A percentile compares a stretch with the other conserved stretches of the same genome.
phyloP scores from a whole-genome alignment of 2,113 vertebrate species.

The Cyprinus carpio region DNA sequence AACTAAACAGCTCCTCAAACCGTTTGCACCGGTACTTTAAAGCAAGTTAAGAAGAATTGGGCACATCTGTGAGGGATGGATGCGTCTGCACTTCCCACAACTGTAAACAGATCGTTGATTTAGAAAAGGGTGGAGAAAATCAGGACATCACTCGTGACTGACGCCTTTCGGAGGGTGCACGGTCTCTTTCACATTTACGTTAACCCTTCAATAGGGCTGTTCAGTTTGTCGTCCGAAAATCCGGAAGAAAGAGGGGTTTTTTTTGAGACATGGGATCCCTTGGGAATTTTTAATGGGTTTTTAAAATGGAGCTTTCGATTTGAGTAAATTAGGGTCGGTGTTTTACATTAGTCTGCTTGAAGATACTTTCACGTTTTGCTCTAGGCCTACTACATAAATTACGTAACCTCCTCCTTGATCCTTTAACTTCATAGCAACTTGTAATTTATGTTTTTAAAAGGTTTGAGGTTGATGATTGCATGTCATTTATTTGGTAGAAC shows the following conservation, averaged over 20 bases:
- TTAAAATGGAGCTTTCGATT: not conserved
- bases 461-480: not conserved
- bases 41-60: not conserved
- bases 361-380: not conserved
- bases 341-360: not conserved
- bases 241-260: not conserved
- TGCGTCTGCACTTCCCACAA: not conserved
- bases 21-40: not conserved
- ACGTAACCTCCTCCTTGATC: not conserved
- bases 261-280: not conserved
- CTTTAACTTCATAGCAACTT: not conserved
- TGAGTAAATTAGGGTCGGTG: not conserved
- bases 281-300: not conserved
- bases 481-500: not conserved
- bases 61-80: not conserved
- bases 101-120: not conserved
- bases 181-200: not conserved
- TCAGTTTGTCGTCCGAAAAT: not conserved
- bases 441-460: not conserved
- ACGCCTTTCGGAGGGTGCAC: not conserved
- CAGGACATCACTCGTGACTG: not conserved
- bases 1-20: not conserved
- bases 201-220: not conserved
- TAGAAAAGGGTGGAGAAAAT: constrained; percentile 31
- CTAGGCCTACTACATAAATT: not conserved